Percentiles rank a stretch among this genome's conserved stretches.
Conservation (phyloP, 1,140 invertebrate species). For the Babylonia areolata region DNA sequence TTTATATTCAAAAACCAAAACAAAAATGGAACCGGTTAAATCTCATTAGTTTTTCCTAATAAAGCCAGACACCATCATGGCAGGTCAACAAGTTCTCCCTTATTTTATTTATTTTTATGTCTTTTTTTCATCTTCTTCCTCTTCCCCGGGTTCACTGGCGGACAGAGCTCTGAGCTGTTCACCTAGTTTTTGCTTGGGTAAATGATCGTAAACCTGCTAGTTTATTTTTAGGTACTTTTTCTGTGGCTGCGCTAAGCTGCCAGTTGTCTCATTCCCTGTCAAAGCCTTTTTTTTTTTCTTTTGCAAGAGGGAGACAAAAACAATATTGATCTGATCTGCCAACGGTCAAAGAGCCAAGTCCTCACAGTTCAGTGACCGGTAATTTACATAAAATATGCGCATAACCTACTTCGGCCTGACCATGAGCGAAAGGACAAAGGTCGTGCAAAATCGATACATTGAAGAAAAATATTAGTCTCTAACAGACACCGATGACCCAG, state of each 20-base stretch:
- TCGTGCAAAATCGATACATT: constrained; percentile 56
- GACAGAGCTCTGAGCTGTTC: not conserved
- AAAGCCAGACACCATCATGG: too few relatives aligned
- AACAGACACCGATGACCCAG: constrained; percentile 9
- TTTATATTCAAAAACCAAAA: too few relatives aligned
- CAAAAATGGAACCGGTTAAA: too few relatives aligned
- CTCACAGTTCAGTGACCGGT: constrained; percentile 49
- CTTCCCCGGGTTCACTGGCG: not conserved
- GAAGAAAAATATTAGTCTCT: constrained; percentile 26
- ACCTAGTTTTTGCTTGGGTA: not conserved
- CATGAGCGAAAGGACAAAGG: constrained; percentile 71
- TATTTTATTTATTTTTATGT: too few relatives aligned
- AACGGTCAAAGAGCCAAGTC: not conserved
- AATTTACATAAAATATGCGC: constrained; percentile 73
- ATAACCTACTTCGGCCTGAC: constrained; percentile 64
- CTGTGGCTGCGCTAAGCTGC: not conserved
- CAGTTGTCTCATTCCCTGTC: not conserved
- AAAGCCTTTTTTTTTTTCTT: not conserved
- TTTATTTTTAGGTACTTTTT: constrained; percentile 17
- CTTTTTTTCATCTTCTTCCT: too few relatives aligned
- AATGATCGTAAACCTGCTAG: constrained; percentile 3
- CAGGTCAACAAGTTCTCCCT: too few relatives aligned
- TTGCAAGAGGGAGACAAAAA: not conserved
- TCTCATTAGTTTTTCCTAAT: too few relatives aligned
- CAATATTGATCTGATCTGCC: not conserved